Evolutionary conservation across 2,113 vertebrate species (phyloP), one percentile per base, ranked within the genome.

Genomic region (Sisor rabdophorus): DNA sequence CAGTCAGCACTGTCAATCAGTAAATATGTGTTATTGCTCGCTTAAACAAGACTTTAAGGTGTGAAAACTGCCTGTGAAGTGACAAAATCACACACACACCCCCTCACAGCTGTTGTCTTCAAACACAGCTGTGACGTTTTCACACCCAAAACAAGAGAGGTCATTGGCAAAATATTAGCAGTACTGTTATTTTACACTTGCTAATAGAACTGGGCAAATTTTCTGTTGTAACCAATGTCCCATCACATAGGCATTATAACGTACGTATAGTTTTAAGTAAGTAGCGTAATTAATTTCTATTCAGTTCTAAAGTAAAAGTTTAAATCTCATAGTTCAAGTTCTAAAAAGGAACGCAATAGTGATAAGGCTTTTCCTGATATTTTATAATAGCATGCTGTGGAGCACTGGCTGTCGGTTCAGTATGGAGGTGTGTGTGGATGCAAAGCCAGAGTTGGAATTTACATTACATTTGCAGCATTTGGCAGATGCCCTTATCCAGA

Each of bases 31-130:
- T 54, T 40, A 64, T 15, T 40, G 19, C 17, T 67, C 20, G 44
- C 17, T 13, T 67, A 28, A 53, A 65, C 13, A 36, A 48, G 50
- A 65, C 30, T 7, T 11, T 12, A 2, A 26, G 73, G 16, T 5
- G 1, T 60, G 48, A 65, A 75, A 52, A 26, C 44, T 44, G 32
- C 22, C 61, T 7, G 12, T 13, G n/a, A 32, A 55, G n/a, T 26
- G 50, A 64, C 20, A 59, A 73, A 48, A 59, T 24, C n/a, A n/a
- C n/a, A n/a, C n/a, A n/a, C n/a, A n/a, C n/a, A 4, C 55, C 47
- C 36, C 16, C 11, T 72, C 32, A 36, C 30, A 48, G 54, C 60
- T 65, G 60, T 65, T 36, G 26, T 22, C n/a, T 75, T 36, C n/a
- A 64, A 65, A 75, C 60, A 54, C 19, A 22, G 22, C 60, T 54